A percentile compares a stretch with the other conserved stretches of the same genome.
Conservation (phyloP, 1,140 invertebrate genomes). For the Drosophila willistoni region DNA sequence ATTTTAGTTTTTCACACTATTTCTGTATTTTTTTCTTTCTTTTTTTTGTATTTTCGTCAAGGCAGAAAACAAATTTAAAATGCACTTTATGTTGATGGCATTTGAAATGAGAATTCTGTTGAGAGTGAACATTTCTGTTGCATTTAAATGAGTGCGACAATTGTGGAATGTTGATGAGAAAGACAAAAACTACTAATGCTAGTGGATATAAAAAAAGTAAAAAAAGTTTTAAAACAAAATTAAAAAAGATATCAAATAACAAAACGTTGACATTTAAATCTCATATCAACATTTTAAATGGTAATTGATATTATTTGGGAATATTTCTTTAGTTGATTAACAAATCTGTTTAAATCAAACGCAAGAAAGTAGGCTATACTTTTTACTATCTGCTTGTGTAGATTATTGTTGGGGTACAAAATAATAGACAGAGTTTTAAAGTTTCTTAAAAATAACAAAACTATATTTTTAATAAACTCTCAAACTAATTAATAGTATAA, state of each 20-base stretch:
- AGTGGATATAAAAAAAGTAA: neutral
- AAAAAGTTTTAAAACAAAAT: neutral
- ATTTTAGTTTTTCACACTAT: constrained; percentile 35
- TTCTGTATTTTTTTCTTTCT: neutral
- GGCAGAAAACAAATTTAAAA: constrained; percentile 50
- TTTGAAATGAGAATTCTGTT: constrained; percentile 61
- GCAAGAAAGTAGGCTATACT: no score
- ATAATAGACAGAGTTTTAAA: no score
- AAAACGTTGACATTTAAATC: constrained; percentile 3
- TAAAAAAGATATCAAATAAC: neutral
- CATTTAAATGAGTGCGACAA: constrained; percentile 24
- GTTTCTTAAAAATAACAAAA: no score
- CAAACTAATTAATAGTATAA: no score
- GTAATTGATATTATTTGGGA: neutral
- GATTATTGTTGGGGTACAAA: no score
- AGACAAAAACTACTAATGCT: constrained; percentile 1
- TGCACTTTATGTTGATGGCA: constrained; percentile 65
- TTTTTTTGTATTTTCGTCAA: constrained; percentile 22
- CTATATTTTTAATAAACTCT: no score
- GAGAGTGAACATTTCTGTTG: constrained; percentile 13
- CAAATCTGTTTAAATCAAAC: neutral
- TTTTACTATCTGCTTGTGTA: no score
- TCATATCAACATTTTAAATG: neutral
- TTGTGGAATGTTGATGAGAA: constrained; percentile 26
- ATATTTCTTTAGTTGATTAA: neutral